phyloP scores from a whole-genome alignment of 2,113 vertebrate species.

The Cyprinus carpio region DNA sequence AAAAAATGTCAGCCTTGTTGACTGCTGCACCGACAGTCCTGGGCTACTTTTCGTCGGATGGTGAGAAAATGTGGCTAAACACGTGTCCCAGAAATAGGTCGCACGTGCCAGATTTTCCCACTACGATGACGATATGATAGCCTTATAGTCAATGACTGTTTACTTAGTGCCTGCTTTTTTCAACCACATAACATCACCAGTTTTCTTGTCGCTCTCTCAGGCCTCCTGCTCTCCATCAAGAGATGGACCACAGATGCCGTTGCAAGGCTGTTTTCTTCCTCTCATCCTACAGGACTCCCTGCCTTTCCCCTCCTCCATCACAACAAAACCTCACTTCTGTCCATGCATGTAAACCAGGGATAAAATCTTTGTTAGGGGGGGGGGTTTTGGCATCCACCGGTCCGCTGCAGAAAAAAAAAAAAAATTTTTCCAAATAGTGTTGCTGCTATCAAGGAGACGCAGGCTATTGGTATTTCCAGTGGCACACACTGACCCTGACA shows the following conservation, averaged over 20 bases:
- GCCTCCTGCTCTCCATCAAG: not conserved
- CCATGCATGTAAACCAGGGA: not conserved
- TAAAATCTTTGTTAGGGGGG: not conserved
- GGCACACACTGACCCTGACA: not conserved
- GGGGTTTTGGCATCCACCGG: not conserved
- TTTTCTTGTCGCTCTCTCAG: not conserved
- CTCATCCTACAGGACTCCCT: slow-evolving; percentile 13
- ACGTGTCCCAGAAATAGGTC: slow-evolving; percentile 24
- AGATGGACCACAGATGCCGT: slow-evolving; percentile 19
- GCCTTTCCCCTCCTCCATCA: not conserved
- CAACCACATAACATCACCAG: slow-evolving; percentile 9
- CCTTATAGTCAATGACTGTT: not conserved
- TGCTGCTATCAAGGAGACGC: not conserved
- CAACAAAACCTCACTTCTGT: slow-evolving; percentile 19
- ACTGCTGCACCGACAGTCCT: not conserved
- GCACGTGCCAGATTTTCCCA: not conserved
- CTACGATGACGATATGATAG: slow-evolving; percentile 4
- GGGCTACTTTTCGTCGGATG: not conserved
- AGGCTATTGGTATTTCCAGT: slow-evolving; percentile 1
- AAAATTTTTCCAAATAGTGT: too few species aligned
- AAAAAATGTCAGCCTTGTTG: not conserved
- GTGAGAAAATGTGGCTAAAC: not conserved
- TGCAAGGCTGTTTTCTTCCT: slow-evolving; percentile 5
- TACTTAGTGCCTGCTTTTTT: not conserved
- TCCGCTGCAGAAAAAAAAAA: not conserved